These are phyloP conservation scores for Luperina nickerlii DNA, from an alignment of 2,888 invertebrate species.

Conservation along the genomic window DNA sequence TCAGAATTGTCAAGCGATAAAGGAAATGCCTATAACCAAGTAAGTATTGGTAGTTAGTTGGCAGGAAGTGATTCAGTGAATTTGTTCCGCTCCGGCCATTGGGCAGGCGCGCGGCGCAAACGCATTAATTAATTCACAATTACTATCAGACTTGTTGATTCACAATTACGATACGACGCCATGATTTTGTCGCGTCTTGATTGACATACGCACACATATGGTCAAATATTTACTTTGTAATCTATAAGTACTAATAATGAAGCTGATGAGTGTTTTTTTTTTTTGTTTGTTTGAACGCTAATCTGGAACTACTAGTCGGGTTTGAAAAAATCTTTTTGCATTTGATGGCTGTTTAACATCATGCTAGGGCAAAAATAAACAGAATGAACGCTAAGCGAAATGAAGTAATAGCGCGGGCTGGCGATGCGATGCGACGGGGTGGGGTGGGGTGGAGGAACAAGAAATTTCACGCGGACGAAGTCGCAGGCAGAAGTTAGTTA, in stretches of 20 bases:
- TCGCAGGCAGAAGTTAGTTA: not conserved
- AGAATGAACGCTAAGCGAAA: not conserved
- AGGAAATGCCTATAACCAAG: slow-evolving; percentile 54
- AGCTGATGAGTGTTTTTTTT: not conserved
- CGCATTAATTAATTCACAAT: slow-evolving; percentile 57
- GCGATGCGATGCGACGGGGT: not conserved
- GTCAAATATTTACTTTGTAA: slow-evolving; percentile 25
- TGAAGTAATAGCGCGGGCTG: not conserved
- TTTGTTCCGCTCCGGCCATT: slow-evolving; percentile 53
- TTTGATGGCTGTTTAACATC: not conserved
- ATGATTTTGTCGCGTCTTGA: slow-evolving; percentile 47
- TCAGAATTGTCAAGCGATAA: slow-evolving; percentile 47
- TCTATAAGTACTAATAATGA: not conserved
- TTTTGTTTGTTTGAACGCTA: not conserved
- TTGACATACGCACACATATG: slow-evolving; percentile 23
- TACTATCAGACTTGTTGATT: slow-evolving; percentile 41
- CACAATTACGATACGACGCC: slow-evolving; percentile 29
- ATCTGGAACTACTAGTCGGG: not conserved
- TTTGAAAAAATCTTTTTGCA: not conserved
- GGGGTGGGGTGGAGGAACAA: not conserved
- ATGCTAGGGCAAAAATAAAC: not conserved
- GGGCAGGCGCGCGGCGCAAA: slow-evolving; percentile 45
- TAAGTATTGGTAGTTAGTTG: slow-evolving; percentile 44
- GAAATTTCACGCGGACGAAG: not conserved
- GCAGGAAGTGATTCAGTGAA: slow-evolving; percentile 61